Percentiles rank a stretch among this genome's conserved stretches.
Evolutionary conservation across 1,140 invertebrate species (phyloP).

Genomic region (Pachyrhynchus sulphureomaculatus): DNA sequence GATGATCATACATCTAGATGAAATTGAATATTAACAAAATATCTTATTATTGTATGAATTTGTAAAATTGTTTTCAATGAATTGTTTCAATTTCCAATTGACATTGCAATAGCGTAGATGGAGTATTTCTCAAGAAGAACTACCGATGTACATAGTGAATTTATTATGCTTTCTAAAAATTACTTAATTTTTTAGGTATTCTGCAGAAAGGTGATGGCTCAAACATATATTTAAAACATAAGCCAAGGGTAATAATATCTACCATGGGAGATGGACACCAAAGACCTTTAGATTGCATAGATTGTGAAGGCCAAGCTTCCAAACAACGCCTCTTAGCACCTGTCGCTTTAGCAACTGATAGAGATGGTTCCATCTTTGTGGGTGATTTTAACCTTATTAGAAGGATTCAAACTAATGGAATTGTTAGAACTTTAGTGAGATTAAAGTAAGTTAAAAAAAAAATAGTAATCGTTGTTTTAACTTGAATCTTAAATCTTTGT

Average conservation of each 20-base stretch:
- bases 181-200: slow-evolving; percentile 68
- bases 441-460: slow-evolving; percentile 76
- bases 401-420: slow-evolving; percentile 84
- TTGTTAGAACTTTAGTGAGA: slow-evolving; percentile 82
- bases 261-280: slow-evolving; percentile 91
- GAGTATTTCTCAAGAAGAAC: too few species aligned
- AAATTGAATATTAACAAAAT: too few species aligned
- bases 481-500: not conserved
- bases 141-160: too few species aligned
- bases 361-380: slow-evolving; percentile 93
- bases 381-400: slow-evolving; percentile 95
- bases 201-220: slow-evolving; percentile 96
- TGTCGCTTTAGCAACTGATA: slow-evolving; percentile 84
- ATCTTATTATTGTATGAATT: too few species aligned
- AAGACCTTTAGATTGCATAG: slow-evolving; percentile 75
- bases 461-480: too few species aligned
- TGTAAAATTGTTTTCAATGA: too few species aligned
- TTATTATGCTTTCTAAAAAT: too few species aligned
- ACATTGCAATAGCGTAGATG: too few species aligned
- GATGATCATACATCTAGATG: too few species aligned
- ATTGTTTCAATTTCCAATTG: not conserved
- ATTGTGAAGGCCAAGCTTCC: slow-evolving; percentile 80
- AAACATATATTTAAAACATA: slow-evolving; percentile 93
- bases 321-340: slow-evolving; percentile 86
- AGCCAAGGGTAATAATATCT: slow-evolving; percentile 87